Base-by-base conservation (phyloP, 2,797 vertebrate genomes). In the Ibycter americanus region DNA sequence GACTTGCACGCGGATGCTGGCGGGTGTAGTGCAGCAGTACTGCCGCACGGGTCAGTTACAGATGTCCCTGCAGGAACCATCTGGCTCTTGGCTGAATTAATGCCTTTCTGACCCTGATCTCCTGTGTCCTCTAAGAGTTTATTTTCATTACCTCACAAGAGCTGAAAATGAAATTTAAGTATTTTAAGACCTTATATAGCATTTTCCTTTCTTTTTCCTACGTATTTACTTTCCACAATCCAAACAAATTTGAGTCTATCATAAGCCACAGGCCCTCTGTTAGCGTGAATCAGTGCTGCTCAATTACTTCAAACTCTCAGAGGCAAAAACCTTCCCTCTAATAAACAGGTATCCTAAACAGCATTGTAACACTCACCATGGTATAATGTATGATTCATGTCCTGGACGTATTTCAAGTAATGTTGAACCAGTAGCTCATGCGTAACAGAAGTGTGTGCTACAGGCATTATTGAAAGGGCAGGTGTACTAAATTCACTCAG, bases 361-460 rank as follows among this genome's bases (percentile, higher is more conserved):
- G 22, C 13, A 25, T 0, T 8, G 8, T 1, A 67, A 26, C 26
- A 8, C 42, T 21, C 3, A 1, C 1, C 12, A 2, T 5, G 4
- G 29, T 1, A 19, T 20, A 19, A 38, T 1, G 40, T 3, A 6
- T 18, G 74, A 19, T 3, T 8, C 9, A 5, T 12, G 9, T 25
- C 4, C 25, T 3, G 40, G 31, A 12, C 18, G 1, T 27, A 42
- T 4, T 34, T 17, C 22, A 36, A 71, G 40, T n/a, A 3, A 17
- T 2, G 5, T 25, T n/a, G 17, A 23, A 26, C 34, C 20, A 21
- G 2, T 27, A 21, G 27, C 20, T 19, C 11, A 3, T 1, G 3
- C 1, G 4, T 2, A 15, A 14, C 32, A 29, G 3, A 10, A n/a
- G 11, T 0, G 13, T 3, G 11, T 0, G 21, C 32, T 12, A 7